Conservation (phyloP, 2,797 vertebrate genomes). For the Tauraco hartlaubi region DNA sequence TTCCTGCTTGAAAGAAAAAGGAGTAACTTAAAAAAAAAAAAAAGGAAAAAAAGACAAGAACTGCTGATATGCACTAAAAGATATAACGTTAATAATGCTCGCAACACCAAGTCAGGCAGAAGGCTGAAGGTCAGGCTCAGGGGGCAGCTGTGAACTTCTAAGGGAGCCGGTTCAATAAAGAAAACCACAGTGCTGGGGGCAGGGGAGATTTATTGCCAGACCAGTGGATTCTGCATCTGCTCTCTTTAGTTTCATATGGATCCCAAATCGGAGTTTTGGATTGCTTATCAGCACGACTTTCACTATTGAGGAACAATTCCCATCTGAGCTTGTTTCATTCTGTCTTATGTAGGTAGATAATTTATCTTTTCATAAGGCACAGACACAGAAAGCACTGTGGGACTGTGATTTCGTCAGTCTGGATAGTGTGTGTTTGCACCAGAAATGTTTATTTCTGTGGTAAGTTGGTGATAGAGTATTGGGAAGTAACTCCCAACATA, state of each 20-base stretch:
- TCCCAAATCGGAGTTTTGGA: constrained; percentile 47
- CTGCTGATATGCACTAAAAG: constrained; percentile 45
- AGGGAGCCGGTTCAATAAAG: constrained; percentile 59
- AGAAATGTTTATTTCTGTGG: neutral
- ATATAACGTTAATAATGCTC: constrained; percentile 45
- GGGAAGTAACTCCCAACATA: neutral
- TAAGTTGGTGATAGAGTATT: neutral
- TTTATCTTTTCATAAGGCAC: neutral
- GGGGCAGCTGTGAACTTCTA: constrained; percentile 68
- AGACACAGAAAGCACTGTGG: neutral
- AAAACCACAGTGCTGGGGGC: constrained; percentile 31
- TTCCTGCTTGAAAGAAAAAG: neutral
- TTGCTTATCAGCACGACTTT: neutral
- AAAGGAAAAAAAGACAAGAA: neutral
- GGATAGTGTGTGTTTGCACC: neutral
- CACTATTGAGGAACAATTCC: neutral
- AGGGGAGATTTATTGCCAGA: constrained; percentile 73
- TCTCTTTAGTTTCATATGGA: constrained; percentile 56
- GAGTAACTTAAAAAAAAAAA: neutral
- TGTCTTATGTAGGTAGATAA: neutral
- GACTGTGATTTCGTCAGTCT: neutral
- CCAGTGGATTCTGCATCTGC: constrained; percentile 70
- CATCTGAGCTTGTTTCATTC: neutral
- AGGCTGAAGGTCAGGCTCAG: constrained; percentile 50
- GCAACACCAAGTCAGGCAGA: neutral